A percentile compares a stretch with the other conserved stretches of the same genome.
Evolutionary conservation across 2,888 invertebrate species (phyloP).

Genomic region (Siphlonurus alternatus): DNA sequence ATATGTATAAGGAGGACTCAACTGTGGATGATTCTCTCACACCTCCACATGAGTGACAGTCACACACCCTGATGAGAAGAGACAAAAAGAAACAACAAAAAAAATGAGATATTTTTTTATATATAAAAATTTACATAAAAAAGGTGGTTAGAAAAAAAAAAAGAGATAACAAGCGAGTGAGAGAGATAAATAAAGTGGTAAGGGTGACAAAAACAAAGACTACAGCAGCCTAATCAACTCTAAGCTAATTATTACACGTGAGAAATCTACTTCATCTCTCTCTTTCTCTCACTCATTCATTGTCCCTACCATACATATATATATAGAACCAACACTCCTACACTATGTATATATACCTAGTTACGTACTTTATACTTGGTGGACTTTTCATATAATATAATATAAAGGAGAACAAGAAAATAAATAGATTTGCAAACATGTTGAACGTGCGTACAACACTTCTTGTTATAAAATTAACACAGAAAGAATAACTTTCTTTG

Average conservation of each 20-base stretch:
- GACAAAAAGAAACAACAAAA: background rate
- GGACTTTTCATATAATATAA: background rate
- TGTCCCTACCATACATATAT: too few relatives aligned
- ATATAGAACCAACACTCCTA: too few relatives aligned
- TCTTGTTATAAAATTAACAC: background rate
- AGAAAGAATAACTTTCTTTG: too few relatives aligned
- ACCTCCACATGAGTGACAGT: background rate
- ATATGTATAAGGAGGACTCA: too few relatives aligned
- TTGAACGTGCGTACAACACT: background rate
- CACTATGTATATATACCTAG: background rate
- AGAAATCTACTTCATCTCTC: background rate
- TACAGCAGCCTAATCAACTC: background rate
- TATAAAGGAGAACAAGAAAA: background rate
- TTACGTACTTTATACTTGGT: background rate
- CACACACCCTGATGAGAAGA: background rate
- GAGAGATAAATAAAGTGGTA: background rate
- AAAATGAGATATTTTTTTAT: background rate
- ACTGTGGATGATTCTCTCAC: background rate
- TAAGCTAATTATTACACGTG: constrained; percentile 3
- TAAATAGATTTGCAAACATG: background rate
- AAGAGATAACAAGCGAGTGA: background rate
- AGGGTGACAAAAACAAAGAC: background rate
- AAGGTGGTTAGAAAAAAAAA: background rate
- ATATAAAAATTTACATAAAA: background rate
- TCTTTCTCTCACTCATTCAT: too few relatives aligned